phyloP scores from a whole-genome alignment of 2,113 vertebrate genomes.

The Sitta europaea region DNA sequence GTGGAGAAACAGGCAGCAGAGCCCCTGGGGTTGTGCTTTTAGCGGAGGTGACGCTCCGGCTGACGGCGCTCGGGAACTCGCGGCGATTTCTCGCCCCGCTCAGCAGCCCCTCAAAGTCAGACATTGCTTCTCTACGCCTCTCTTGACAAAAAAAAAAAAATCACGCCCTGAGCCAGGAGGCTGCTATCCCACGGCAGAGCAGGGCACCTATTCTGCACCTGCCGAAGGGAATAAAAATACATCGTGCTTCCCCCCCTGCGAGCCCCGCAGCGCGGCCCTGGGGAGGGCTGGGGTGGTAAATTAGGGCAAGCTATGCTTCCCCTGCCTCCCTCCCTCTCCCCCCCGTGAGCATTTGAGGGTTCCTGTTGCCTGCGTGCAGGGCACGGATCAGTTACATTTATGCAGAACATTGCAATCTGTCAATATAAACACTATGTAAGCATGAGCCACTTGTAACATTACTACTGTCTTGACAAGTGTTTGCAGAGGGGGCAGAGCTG shows the following conservation, averaged over 20 bases:
- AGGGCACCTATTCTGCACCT: not conserved
- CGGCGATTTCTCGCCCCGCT: accelerated
- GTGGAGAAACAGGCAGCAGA: not conserved
- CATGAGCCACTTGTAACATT: conserved; percentile 33
- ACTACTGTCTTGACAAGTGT: conserved; percentile 37
- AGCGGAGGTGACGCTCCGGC: not conserved
- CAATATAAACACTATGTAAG: conserved; percentile 60
- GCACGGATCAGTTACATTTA: conserved; percentile 27
- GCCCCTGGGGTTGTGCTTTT: not conserved
- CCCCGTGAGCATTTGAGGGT: conserved; percentile 36
- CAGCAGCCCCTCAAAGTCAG: no score
- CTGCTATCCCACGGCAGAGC: not conserved
- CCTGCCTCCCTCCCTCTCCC: conserved; percentile 11
- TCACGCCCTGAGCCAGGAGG: accelerated
- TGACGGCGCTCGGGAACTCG: accelerated
- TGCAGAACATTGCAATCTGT: conserved; percentile 65
- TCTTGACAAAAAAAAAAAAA: not conserved
- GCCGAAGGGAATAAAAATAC: not conserved
- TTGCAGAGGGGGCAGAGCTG: not conserved
- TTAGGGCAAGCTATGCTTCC: conserved; percentile 47
- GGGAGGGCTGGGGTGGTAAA: not conserved
- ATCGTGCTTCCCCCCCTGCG: not conserved
- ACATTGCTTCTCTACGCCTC: accelerated
- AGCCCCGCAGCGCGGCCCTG: accelerated
- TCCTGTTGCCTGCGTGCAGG: conserved; percentile 62